Evolutionary conservation across 2,888 invertebrate genomes (phyloP).

Genomic region (Notodonta ziczac): DNA sequence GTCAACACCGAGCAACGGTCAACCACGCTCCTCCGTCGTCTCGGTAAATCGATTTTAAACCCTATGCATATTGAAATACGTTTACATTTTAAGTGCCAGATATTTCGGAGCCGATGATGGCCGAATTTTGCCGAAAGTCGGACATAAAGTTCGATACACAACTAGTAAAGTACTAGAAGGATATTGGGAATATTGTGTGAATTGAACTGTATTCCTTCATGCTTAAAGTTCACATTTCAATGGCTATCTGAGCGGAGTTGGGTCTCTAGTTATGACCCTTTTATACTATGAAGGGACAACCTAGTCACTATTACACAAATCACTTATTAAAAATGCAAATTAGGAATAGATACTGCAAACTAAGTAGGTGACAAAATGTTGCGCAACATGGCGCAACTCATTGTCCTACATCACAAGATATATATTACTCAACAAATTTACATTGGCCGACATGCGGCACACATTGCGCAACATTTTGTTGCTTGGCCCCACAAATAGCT

Average conservation of each 20-base stretch:
- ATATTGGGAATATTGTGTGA: neutral
- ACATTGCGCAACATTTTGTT: no score
- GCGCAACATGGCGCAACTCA: no score
- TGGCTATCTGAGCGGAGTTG: neutral
- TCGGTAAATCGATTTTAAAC: constrained; percentile 3
- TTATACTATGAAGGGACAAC: neutral
- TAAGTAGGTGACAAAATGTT: neutral
- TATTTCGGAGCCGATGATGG: neutral
- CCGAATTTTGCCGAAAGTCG: neutral
- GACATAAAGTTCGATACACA: no score
- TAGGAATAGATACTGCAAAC: constrained; percentile 24
- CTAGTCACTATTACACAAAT: constrained; percentile 31
- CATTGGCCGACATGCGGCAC: no score
- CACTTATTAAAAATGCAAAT: constrained; percentile 40
- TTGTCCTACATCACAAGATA: no score
- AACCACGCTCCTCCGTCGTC: constrained; percentile 21
- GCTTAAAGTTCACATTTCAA: neutral
- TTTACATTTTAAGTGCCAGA: neutral
- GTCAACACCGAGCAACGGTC: constrained; percentile 23
- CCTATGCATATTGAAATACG: constrained; percentile 9
- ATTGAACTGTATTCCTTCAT: neutral
- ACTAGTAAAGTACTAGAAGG: neutral
- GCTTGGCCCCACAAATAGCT: no score
- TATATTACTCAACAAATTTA: no score
- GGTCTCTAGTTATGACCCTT: neutral